Evolutionary conservation across 2,113 vertebrate species (phyloP), one percentile per base, ranked within the genome.

Genomic region (Epinephelus fuscoguttatus): DNA sequence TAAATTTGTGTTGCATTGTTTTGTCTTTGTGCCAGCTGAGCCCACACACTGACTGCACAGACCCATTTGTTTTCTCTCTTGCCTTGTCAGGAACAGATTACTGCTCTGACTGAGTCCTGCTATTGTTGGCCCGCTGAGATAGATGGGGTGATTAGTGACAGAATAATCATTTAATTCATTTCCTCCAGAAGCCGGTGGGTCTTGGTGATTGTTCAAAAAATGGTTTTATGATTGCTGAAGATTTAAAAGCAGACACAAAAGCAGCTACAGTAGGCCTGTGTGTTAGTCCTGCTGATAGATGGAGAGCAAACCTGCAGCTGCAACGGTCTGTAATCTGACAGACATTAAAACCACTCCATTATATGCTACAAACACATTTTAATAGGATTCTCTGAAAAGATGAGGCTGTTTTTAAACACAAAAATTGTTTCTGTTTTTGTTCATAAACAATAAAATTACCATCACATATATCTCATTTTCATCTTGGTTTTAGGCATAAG

Each of bases 1-100:
- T 94, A 95, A 94, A 90, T 73, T 27, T 6, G 75, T 4, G 80
- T 55, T 74, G 25, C 82, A 70, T 45, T 25, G 75, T 57, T 74
- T 27, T 80, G 82, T 82, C 45, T 75, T 49, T 9, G 75, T 80
- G 89, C 87, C 87, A 87, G 86, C 79, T 68, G 87, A 88, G 88
- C 91, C 85, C 91, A 88, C 88, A 78, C 91, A 79, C 81, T 33
- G 57, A 75, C 87, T 25, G 72, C 69, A 52, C 76, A 42, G 49
- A 75, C 60, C 49, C 82, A 10, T 78, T 87, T 80, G 84, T 87
- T 80, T 82, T 61, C 82, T 56, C 82, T 64, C 40, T 21, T 14
- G 62, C 47, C 62, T 66, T 70, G 86, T 82, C 81, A 80, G 79
- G 47, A 60, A 4, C 78, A 75, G 78, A 84, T 82, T 64, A 53